Percentiles rank a stretch among this genome's conserved stretches.
Conservation (phyloP, 2,888 invertebrate genomes). For the Pachymerium ferrugineum region DNA sequence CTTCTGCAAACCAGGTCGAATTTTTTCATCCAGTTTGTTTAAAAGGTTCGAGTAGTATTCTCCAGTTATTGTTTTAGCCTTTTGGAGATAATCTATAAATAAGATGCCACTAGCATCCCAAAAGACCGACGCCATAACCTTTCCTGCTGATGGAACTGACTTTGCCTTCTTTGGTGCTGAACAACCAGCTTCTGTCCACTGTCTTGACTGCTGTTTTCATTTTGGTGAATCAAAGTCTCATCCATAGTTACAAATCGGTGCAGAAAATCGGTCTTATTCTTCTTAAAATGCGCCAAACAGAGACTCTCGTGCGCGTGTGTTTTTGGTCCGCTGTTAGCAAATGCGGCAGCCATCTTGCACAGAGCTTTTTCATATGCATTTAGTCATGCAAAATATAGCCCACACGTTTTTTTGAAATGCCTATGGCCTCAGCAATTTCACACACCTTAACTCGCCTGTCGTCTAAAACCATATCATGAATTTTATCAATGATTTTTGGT, state of each 20-base stretch:
- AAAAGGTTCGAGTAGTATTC: neutral
- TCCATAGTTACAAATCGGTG: neutral
- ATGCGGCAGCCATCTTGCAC: neutral
- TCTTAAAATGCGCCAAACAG: neutral
- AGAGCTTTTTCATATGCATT: neutral
- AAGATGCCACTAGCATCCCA: neutral
- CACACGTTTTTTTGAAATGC: too few relatives aligned
- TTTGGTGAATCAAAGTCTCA: neutral
- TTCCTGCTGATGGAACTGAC: too few relatives aligned
- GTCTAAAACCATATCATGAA: neutral
- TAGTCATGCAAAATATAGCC: neutral
- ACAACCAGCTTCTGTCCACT: neutral
- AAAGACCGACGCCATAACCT: too few relatives aligned
- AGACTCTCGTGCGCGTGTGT: neutral
- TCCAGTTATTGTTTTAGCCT: neutral
- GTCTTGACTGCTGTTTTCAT: neutral
- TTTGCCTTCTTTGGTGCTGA: too few relatives aligned
- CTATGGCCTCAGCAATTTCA: neutral
- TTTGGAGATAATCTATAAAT: neutral
- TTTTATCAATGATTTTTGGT: neutral
- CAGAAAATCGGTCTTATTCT: neutral
- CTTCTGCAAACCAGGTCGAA: neutral
- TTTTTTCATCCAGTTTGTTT: neutral
- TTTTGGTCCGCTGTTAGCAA: neutral
- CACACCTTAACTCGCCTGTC: neutral